These are phyloP conservation scores for Vanessa tameamea DNA, from an alignment of 1,140 invertebrate species.

Conservation along the genomic window DNA sequence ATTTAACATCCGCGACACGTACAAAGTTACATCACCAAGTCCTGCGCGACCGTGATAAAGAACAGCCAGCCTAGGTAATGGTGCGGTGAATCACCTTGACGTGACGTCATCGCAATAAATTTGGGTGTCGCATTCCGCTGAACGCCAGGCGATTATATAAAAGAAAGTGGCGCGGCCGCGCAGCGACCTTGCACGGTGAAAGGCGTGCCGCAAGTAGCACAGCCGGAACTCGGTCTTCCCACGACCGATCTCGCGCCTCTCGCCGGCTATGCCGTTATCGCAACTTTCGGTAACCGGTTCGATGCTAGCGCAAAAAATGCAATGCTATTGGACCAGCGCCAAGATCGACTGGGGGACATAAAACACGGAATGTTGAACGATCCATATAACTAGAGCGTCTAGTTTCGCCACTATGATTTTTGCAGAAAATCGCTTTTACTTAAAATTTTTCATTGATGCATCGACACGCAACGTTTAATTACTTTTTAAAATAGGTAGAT, in stretches of 20 bases:
- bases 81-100: constrained; percentile 58
- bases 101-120: constrained; percentile 74
- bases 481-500: too few relatives aligned
- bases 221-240: constrained; percentile 77
- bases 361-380: constrained; percentile 41
- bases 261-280: constrained; percentile 66
- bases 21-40: constrained; percentile 28
- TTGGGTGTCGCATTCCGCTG: constrained; percentile 73
- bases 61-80: constrained; percentile 35
- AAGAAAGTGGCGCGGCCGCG: constrained; percentile 78
- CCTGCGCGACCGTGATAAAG: constrained; percentile 26
- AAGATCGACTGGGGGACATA: constrained; percentile 46
- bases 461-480: too few relatives aligned
- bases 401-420: constrained; percentile 5
- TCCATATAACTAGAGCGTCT: neutral
- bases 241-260: constrained; percentile 66
- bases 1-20: constrained; percentile 27
- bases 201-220: constrained; percentile 75
- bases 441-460: neutral
- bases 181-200: constrained; percentile 78
- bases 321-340: constrained; percentile 54
- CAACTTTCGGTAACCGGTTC: constrained; percentile 73
- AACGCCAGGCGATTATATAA: constrained; percentile 65
- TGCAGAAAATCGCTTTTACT: neutral
- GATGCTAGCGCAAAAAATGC: constrained; percentile 65